phyloP scores from a whole-genome alignment of 1,140 invertebrate species.

The Neoseiulus cucumeris region DNA sequence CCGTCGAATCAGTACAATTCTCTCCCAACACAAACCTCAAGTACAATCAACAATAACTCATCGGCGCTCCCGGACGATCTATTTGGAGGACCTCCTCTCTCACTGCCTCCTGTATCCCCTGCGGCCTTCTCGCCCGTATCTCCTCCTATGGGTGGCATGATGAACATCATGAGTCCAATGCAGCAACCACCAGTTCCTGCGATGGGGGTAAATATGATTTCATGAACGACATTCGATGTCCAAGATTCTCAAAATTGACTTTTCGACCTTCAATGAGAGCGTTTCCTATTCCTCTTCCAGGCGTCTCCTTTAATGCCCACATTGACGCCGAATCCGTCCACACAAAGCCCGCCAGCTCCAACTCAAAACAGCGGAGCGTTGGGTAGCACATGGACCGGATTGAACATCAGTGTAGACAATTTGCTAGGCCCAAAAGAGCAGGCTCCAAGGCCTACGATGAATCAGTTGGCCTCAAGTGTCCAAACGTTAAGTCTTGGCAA shows the following conservation, averaged over 20 bases:
- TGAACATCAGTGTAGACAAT: slow-evolving; percentile 1
- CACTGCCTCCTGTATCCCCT: neutral
- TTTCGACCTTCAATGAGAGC: too few relatives aligned
- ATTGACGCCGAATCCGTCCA: too few relatives aligned
- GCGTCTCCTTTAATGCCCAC: too few relatives aligned
- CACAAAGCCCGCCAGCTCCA: neutral
- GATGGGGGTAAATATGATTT: too few relatives aligned
- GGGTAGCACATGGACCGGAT: neutral
- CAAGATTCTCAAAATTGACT: too few relatives aligned
- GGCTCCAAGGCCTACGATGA: neutral
- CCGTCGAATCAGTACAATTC: neutral
- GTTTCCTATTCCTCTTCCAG: too few relatives aligned
- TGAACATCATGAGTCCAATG: too few relatives aligned
- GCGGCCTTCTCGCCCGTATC: too few relatives aligned
- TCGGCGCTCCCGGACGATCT: neutral
- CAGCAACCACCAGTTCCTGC: too few relatives aligned
- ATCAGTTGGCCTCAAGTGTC: neutral
- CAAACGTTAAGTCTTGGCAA: neutral
- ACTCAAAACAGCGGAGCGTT: neutral
- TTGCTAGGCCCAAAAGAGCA: neutral
- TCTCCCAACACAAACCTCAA: neutral
- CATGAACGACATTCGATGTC: too few relatives aligned
- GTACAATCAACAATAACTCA: neutral
- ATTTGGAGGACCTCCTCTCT: neutral
- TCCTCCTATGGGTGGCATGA: too few relatives aligned